phyloP scores from a whole-genome alignment of 2,888 invertebrate genomes.

The Lypha dubia region DNA sequence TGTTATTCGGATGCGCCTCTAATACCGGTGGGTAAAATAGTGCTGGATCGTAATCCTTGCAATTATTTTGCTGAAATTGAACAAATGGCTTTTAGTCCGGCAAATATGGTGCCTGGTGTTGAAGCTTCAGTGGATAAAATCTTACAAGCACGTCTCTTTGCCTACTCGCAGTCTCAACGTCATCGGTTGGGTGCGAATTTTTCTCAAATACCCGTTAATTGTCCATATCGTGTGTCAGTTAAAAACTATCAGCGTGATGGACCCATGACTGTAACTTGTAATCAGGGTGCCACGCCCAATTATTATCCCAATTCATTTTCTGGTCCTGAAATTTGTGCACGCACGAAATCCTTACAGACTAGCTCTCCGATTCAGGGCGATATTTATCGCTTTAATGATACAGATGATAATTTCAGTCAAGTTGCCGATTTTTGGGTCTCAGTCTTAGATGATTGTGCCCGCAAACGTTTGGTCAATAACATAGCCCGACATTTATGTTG shows the following conservation, averaged over 20 bases:
- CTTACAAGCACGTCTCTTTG: conserved; percentile 93
- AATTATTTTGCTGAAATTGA: conserved; percentile 98
- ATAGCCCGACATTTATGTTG: conserved; percentile 90
- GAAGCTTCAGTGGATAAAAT: conserved; percentile 97
- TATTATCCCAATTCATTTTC: conserved; percentile 98
- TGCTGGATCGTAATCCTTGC: conserved; percentile 93
- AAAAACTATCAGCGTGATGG: conserved; percentile 96
- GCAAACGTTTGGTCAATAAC: conserved; percentile 90
- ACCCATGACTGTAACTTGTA: conserved; percentile 88
- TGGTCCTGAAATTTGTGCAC: conserved; percentile 90
- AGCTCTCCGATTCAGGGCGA: conserved; percentile 88
- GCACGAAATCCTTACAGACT: conserved; percentile 85
- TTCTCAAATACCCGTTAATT: conserved; percentile 97
- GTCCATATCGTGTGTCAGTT: conserved; percentile 89
- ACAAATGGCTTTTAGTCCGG: conserved; percentile 95
- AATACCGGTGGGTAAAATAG: conserved; percentile 93
- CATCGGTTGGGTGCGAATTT: conserved; percentile 96
- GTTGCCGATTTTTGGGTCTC: conserved; percentile 91
- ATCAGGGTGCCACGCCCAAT: conserved; percentile 95
- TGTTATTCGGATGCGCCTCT: conserved; percentile 93
- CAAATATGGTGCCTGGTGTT: conserved; percentile 95
- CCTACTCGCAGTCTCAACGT: conserved; percentile 96
- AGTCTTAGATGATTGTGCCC: conserved; percentile 90
- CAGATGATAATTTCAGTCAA: conserved; percentile 96
- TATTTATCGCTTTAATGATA: conserved; percentile 90